A percentile compares a stretch with the other conserved stretches of the same genome.
These are phyloP conservation scores for Camponotus vicinus DNA, from an alignment of 1,140 invertebrate species.

Conservation along the genomic window DNA sequence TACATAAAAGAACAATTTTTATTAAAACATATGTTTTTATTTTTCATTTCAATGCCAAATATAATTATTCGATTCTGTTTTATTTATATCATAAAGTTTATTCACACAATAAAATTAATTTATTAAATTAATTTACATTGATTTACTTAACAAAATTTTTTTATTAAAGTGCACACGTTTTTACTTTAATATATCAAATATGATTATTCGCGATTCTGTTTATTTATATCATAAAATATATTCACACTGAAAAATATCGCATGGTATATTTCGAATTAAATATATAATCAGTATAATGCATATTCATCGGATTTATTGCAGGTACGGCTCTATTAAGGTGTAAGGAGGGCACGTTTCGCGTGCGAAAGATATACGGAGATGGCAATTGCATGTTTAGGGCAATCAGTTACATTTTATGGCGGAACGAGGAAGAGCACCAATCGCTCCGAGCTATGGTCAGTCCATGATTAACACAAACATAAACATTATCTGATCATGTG, in stretches of 20 bases:
- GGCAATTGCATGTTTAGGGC: slow-evolving; percentile 83
- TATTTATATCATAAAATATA: slow-evolving; percentile 14
- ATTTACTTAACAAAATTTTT: no score
- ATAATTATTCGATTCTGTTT: no score
- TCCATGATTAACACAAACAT: background rate
- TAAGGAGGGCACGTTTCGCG: slow-evolving; percentile 77
- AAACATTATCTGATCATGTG: background rate
- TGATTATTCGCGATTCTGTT: background rate
- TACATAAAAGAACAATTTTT: no score
- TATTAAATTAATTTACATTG: slow-evolving; percentile 24
- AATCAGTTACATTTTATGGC: slow-evolving; percentile 81
- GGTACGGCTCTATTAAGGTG: slow-evolving; percentile 79
- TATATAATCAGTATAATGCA: slow-evolving; percentile 4
- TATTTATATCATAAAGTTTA: no score
- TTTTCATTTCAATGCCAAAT: no score
- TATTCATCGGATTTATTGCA: slow-evolving; percentile 35
- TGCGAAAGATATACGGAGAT: slow-evolving; percentile 82
- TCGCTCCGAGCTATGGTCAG: slow-evolving; percentile 76
- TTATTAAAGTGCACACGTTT: no score
- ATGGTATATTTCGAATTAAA: background rate
- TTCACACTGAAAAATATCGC: background rate
- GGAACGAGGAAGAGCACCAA: slow-evolving; percentile 78
- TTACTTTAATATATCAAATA: background rate
- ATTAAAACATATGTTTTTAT: no score
- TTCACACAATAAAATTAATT: no score